These are phyloP conservation scores for Epiperipatus broadwayi DNA, from an alignment of 2,888 invertebrate species.

Conservation along the genomic window DNA sequence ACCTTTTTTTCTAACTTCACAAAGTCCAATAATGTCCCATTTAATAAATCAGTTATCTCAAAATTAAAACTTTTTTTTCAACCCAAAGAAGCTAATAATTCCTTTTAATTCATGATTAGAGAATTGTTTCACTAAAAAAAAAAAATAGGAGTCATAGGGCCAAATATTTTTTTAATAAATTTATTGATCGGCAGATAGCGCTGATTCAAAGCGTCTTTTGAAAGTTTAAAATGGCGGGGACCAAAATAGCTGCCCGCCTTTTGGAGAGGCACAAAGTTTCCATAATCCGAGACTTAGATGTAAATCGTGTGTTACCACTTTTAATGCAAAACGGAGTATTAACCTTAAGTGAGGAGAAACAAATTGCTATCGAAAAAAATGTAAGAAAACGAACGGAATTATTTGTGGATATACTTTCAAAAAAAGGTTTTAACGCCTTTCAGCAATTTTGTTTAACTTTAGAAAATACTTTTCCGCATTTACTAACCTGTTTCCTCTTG, in stretches of 20 bases:
- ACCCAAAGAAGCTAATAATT: no score
- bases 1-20: no score
- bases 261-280: conserved; percentile 15
- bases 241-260: conserved; percentile 14
- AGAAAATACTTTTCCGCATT: conserved; percentile 20
- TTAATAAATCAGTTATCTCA: no score
- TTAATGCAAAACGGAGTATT: conserved; percentile 22
- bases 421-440: conserved; percentile 23
- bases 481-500: conserved; percentile 17
- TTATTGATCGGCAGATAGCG: no score
- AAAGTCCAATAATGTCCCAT: no score
- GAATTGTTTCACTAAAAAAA: no score
- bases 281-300: conserved; percentile 22
- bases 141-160: no score
- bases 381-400: conserved; percentile 20
- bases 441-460: conserved; percentile 25
- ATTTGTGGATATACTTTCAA: conserved; percentile 23
- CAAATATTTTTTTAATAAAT: no score
- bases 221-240: conserved; percentile 17
- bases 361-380: conserved; percentile 19
- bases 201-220: no score
- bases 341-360: conserved; percentile 21
- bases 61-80: no score
- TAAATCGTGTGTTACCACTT: conserved; percentile 21
- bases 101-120: no score